phyloP scores from a whole-genome alignment of 2,797 vertebrate species.

The Rhodeus uyekii region DNA sequence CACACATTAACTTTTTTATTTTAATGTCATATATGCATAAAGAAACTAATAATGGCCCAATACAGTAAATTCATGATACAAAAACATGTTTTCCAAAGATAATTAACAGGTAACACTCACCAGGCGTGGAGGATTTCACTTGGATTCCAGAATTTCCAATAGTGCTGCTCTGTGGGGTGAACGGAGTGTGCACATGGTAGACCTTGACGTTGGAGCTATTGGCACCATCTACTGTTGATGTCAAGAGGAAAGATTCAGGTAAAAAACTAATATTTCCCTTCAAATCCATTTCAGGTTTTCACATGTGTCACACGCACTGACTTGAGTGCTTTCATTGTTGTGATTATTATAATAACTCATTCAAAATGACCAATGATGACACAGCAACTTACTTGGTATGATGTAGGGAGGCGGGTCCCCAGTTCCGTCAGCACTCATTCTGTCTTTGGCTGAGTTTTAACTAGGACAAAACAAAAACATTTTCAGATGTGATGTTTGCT shows the following conservation, averaged over 20 bases:
- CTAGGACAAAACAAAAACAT: constrained; percentile 10
- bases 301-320: not conserved
- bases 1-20: not conserved
- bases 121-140: constrained; percentile 7
- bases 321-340: not conserved
- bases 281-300: not conserved
- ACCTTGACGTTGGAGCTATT: constrained; percentile 58
- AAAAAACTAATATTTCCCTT: not conserved
- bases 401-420: constrained; percentile 54
- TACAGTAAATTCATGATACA: not conserved
- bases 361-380: not conserved
- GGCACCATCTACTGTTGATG: constrained; percentile 42
- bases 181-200: constrained; percentile 75
- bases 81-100: not conserved
- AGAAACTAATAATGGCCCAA: not conserved
- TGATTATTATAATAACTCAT: not conserved
- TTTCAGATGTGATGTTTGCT: not conserved
- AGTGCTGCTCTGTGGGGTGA: constrained; percentile 52
- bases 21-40: not conserved
- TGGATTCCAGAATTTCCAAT: fast-evolving
- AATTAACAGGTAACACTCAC: constrained; percentile 55
- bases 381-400: constrained; percentile 42
- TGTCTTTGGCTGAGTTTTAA: constrained; percentile 9
- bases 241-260: not conserved
- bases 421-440: constrained; percentile 28